Evolutionary conservation across 2,113 vertebrate genomes (phyloP).

Genomic region (Orycteropus afer): DNA sequence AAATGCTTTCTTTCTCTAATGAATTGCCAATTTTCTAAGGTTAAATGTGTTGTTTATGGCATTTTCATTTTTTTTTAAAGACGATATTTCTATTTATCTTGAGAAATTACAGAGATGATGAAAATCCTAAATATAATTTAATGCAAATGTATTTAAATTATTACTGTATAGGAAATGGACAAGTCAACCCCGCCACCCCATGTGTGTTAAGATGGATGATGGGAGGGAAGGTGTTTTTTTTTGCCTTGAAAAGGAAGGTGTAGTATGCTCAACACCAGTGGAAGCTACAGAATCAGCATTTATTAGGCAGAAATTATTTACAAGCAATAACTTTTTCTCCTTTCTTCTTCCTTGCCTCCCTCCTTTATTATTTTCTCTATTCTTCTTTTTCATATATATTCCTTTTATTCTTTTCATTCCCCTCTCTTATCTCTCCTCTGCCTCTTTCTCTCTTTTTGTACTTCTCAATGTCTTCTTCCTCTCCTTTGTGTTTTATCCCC

Average conservation of each 20-base stretch:
- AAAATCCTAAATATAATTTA: constrained; percentile 67
- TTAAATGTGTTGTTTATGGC: constrained; percentile 24
- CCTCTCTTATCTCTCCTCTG: not conserved
- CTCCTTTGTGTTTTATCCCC: not conserved
- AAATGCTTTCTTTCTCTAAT: constrained; percentile 41
- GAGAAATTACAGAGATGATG: constrained; percentile 60
- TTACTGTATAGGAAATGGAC: constrained; percentile 50
- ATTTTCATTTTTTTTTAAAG: constrained; percentile 10
- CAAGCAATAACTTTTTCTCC: not conserved
- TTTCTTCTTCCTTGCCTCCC: not conserved
- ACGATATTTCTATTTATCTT: constrained; percentile 54
- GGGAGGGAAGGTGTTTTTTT: not conserved
- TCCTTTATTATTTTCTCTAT: no score
- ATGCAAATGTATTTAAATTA: constrained; percentile 70
- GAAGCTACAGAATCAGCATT: no score
- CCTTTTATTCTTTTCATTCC: not conserved
- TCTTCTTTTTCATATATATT: not conserved
- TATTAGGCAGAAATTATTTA: not conserved
- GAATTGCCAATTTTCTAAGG: constrained; percentile 53
- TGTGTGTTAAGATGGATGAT: not conserved
- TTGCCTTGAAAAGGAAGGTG: not conserved
- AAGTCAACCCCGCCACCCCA: not conserved
- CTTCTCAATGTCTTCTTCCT: not conserved
- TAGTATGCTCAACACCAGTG: not conserved
- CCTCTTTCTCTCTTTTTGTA: not conserved